phyloP scores from a whole-genome alignment of 2,113 vertebrate genomes.

The Bufo bufo region DNA sequence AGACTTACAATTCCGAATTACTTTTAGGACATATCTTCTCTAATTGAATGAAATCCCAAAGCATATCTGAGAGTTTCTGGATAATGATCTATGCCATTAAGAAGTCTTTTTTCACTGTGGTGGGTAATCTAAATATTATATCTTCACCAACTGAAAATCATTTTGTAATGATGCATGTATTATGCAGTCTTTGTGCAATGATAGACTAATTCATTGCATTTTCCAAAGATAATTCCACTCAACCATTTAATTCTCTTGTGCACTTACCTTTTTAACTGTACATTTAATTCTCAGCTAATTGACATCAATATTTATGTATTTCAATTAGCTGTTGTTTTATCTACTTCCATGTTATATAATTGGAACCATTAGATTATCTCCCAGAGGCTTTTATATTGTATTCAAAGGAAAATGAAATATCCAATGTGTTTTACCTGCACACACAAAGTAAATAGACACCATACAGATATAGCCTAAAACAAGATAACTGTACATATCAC shows the following conservation, averaged over 20 bases:
- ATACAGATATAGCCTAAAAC: not conserved
- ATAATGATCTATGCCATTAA: constrained; percentile 54
- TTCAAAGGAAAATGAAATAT: constrained; percentile 55
- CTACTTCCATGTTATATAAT: constrained; percentile 65
- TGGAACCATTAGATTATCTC: constrained; percentile 69
- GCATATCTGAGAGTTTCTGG: constrained; percentile 44
- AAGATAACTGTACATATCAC: not conserved
- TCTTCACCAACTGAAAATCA: constrained; percentile 62
- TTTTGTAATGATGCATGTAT: constrained; percentile 61
- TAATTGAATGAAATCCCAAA: constrained; percentile 52
- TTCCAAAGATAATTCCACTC: constrained; percentile 67
- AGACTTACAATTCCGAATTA: constrained; percentile 42
- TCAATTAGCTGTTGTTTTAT: constrained; percentile 65
- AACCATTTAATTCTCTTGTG: constrained; percentile 67
- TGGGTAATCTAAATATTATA: constrained; percentile 55
- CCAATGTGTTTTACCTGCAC: constrained; percentile 17
- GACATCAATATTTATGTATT: constrained; percentile 71
- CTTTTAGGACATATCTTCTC: constrained; percentile 41
- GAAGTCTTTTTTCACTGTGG: constrained; percentile 57
- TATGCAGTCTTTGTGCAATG: constrained; percentile 61
- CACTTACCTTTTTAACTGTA: constrained; percentile 68
- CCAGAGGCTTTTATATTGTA: constrained; percentile 68
- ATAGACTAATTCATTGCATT: constrained; percentile 60
- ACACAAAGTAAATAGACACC: not conserved
- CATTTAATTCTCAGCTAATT: constrained; percentile 73